Percentiles rank a stretch among this genome's conserved stretches.
phyloP scores from a whole-genome alignment of 1,140 invertebrate species.

The Sarcophaga peregrina region DNA sequence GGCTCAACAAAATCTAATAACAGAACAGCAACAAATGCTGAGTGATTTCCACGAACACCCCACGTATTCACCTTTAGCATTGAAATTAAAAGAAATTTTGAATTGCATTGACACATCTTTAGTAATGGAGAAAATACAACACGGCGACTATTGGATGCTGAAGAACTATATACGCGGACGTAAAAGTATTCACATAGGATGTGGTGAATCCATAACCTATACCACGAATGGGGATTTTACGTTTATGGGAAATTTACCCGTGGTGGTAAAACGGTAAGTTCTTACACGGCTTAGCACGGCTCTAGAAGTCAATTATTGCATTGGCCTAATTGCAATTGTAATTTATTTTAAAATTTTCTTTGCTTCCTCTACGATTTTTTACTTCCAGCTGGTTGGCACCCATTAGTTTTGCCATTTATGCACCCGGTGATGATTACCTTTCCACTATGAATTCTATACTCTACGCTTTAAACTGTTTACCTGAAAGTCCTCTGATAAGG shows the following conservation, averaged over 20 bases:
- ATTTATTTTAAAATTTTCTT: background rate
- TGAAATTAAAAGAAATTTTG: constrained; percentile 53
- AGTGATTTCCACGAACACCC: background rate
- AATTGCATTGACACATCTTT: constrained; percentile 74
- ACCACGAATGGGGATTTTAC: constrained; percentile 91
- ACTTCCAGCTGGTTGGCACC: constrained; percentile 73
- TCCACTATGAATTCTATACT: constrained; percentile 74
- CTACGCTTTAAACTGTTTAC: constrained; percentile 75
- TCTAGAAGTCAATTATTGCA: too few species aligned
- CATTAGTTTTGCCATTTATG: constrained; percentile 80
- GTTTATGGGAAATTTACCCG: constrained; percentile 87
- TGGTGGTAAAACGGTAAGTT: constrained; percentile 67
- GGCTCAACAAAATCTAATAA: background rate
- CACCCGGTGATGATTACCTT: constrained; percentile 77
- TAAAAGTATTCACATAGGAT: constrained; percentile 69
- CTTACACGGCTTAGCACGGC: too few species aligned
- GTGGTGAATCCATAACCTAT: constrained; percentile 87
- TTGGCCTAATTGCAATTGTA: background rate
- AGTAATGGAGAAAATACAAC: constrained; percentile 73
- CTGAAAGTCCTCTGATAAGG: constrained; percentile 73
- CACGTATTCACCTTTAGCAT: constrained; percentile 37
- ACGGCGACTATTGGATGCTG: constrained; percentile 87
- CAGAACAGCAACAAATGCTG: background rate
- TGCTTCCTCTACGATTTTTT: background rate
- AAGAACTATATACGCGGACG: constrained; percentile 80